A percentile compares a stretch with the other conserved stretches of the same genome.
Conservation (phyloP, 2,113 vertebrate genomes). For the Anseranas semipalmata region DNA sequence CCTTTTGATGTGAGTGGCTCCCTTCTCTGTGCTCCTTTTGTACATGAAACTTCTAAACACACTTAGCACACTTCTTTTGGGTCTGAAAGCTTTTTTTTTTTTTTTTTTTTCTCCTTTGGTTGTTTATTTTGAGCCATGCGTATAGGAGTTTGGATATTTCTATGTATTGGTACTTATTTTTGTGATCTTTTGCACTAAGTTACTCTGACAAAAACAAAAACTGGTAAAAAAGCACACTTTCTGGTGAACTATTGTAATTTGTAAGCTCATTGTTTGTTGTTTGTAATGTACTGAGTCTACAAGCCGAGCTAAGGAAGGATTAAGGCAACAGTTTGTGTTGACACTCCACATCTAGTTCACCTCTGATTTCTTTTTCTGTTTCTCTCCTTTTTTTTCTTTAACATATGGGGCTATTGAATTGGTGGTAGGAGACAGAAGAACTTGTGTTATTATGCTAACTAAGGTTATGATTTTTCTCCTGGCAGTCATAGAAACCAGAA, state of each 20-base stretch:
- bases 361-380: not conserved
- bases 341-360: not conserved
- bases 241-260: constrained; percentile 70
- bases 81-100: not conserved
- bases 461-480: not conserved
- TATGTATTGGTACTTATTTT: constrained; percentile 39
- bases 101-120: not conserved
- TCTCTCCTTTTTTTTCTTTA: not conserved
- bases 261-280: constrained; percentile 67
- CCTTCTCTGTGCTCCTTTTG: not conserved
- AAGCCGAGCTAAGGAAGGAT: constrained; percentile 33
- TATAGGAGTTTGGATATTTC: constrained; percentile 23
- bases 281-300: constrained; percentile 56
- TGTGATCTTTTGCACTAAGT: constrained; percentile 53
- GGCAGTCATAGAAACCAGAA: not conserved
- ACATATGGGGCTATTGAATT: not conserved
- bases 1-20: not conserved
- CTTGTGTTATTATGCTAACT: not conserved
- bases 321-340: constrained; percentile 47
- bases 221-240: constrained; percentile 55
- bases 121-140: constrained; percentile 18
- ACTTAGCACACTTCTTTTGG: not conserved
- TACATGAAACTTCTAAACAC: not conserved
- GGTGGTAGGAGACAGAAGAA: not conserved
- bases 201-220: constrained; percentile 37